Base-by-base conservation (phyloP, 2,797 vertebrate genomes). In the Allobates femoralis region DNA sequence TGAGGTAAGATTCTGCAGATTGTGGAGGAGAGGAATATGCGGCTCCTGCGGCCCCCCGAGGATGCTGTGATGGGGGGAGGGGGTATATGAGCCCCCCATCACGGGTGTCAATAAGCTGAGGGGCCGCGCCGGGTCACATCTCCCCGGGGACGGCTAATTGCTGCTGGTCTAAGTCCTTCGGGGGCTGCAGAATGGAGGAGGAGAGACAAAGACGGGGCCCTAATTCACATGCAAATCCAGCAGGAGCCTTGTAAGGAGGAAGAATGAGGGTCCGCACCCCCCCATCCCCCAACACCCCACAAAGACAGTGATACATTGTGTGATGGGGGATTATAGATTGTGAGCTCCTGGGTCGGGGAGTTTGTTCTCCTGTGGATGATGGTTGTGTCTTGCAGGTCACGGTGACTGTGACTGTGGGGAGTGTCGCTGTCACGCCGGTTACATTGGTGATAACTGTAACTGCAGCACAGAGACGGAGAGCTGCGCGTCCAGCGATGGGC, bases 321-420 rank as follows among this genome's bases (percentile, higher is more conserved):
- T 37, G 32, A 19, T 8, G 12, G 32, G 34, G 14, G 18, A 32
- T 21, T 69, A n/a, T n/a, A 37, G 67, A 37, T 19, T 69, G 67
- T 69, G 32, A 37, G 67, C 67, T 46, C 69, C 10, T 37, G 32
- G 67, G 34, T 71, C 37, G 10, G 69, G 69, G 69, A 73, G 41
- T 46, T 6, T 46, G 41, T 8, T 46, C 41, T 46, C 6, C 11
- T 8, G n/a, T n/a, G 41, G 41, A 46, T 46, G 41, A 46, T 46
- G 41, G 41, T 6, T 19, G 32, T 34, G 67, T 32, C 34, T 85
- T 90, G 6, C 91, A 99, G 98, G 96, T 91, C 98, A 97, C 0
- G 98, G 98, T 0, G 97, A 98, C 28, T 99, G 98, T 89, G 96
- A 98, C 92, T 99, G 98, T 0, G 98, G 98, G 1, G 97, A 99